phyloP scores from a whole-genome alignment of 92 coral and sea anemone species.

The Siderastrea siderea region DNA sequence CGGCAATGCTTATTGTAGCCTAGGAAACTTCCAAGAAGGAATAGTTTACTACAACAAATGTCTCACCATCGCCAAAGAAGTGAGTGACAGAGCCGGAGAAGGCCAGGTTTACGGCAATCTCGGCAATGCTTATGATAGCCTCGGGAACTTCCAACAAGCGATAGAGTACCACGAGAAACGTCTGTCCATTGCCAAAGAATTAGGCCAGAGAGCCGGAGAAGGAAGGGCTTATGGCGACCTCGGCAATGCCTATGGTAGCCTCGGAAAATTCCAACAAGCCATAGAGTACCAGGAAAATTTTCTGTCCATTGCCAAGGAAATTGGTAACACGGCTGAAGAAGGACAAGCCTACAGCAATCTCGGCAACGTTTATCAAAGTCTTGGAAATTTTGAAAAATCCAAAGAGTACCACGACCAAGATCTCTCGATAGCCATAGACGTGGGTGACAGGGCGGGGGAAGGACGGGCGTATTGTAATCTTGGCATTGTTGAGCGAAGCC shows the following conservation, averaged over 20 bases:
- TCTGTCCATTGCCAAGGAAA: neutral
- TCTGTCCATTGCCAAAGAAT: neutral
- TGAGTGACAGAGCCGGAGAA: neutral
- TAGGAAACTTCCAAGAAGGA: neutral
- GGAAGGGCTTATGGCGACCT: neutral
- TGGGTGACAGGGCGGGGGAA: neutral
- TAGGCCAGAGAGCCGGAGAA: neutral
- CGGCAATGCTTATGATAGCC: neutral
- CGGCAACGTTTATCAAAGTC: neutral
- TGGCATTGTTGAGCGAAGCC: neutral
- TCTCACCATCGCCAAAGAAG: neutral
- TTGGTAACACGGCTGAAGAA: neutral
- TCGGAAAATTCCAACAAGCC: neutral
- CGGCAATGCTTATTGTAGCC: neutral
- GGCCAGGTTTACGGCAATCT: neutral
- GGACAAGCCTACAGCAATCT: neutral
- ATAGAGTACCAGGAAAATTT: neutral
- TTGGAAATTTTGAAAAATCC: neutral
- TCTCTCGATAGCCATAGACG: neutral
- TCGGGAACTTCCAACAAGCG: neutral
- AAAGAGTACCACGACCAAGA: neutral
- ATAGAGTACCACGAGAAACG: neutral
- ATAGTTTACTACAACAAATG: neutral
- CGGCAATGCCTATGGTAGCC: neutral
- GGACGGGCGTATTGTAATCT: neutral